phyloP scores from a whole-genome alignment of 2,113 vertebrate genomes.

The Hyla sarda region DNA sequence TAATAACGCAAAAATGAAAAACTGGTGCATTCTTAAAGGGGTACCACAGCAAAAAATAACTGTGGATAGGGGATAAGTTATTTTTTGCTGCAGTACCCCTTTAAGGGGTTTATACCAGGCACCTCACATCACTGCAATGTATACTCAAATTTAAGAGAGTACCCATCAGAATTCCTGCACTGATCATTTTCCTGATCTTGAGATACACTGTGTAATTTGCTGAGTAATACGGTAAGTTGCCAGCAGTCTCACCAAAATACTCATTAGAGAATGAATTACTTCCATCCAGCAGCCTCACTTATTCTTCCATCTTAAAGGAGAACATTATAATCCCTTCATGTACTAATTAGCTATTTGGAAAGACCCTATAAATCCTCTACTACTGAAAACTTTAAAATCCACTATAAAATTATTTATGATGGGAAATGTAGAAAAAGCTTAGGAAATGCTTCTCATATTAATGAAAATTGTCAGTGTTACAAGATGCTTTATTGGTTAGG shows the following conservation, averaged over 20 bases:
- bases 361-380: neutral
- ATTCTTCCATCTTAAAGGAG: neutral
- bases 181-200: neutral
- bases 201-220: neutral
- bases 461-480: neutral
- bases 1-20: too few species aligned
- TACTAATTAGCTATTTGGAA: slow-evolving; percentile 18
- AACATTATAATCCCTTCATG: slow-evolving; percentile 12
- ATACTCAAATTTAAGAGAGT: too few species aligned
- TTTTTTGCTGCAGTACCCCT: too few species aligned
- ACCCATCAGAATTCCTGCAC: neutral
- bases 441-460: neutral
- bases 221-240: too few species aligned
- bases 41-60: too few species aligned
- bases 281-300: neutral
- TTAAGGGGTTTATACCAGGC: too few species aligned
- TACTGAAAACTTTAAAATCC: neutral
- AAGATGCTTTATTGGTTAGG: neutral
- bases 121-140: too few species aligned
- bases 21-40: too few species aligned
- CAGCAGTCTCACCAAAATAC: neutral
- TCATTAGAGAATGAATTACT: slow-evolving; percentile 19
- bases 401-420: slow-evolving; percentile 22
- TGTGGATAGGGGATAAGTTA: too few species aligned
- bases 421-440: neutral